These are phyloP conservation scores for Dastarcus helophoroides DNA, from an alignment of 2,888 invertebrate species.

Conservation along the genomic window DNA sequence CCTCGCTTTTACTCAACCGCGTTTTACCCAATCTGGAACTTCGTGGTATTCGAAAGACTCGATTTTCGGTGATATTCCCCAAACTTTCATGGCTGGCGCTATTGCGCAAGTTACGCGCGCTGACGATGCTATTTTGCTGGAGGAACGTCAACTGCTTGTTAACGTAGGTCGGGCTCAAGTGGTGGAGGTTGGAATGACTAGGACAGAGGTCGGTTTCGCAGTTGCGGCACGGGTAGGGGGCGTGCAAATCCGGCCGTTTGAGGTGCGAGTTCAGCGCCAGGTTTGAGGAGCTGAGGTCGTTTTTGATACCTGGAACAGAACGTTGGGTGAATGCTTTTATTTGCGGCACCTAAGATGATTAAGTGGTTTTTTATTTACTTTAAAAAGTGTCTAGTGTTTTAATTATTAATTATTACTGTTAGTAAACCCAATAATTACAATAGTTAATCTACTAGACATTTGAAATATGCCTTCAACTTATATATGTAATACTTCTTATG, in stretches of 20 bases:
- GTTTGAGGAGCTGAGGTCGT: constrained; percentile 22
- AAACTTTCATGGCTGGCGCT: constrained; percentile 25
- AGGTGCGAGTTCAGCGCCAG: constrained; percentile 28
- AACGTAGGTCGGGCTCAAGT: constrained; percentile 25
- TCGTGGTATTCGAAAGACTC: constrained; percentile 17
- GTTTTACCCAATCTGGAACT: constrained; percentile 23
- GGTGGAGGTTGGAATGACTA: constrained; percentile 27
- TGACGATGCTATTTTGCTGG: constrained; percentile 14
- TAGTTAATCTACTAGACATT: too few relatives aligned
- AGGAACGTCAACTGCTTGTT: constrained; percentile 24
- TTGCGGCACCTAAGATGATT: neutral
- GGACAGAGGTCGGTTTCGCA: constrained; percentile 25
- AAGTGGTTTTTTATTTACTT: too few relatives aligned
- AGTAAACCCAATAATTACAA: too few relatives aligned
- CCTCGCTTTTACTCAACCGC: constrained; percentile 33
- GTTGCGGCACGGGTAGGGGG: constrained; percentile 19
- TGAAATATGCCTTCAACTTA: too few relatives aligned
- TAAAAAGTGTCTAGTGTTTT: too few relatives aligned
- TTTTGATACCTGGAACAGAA: constrained; percentile 15
- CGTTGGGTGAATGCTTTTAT: neutral
- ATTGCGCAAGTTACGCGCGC: constrained; percentile 11
- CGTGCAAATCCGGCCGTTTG: constrained; percentile 18
- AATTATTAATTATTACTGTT: too few relatives aligned
- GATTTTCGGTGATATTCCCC: constrained; percentile 20
- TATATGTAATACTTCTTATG: too few relatives aligned